Evolutionary conservation across 2,797 vertebrate species (phyloP).

Genomic region (Cossypha niveicapilla): DNA sequence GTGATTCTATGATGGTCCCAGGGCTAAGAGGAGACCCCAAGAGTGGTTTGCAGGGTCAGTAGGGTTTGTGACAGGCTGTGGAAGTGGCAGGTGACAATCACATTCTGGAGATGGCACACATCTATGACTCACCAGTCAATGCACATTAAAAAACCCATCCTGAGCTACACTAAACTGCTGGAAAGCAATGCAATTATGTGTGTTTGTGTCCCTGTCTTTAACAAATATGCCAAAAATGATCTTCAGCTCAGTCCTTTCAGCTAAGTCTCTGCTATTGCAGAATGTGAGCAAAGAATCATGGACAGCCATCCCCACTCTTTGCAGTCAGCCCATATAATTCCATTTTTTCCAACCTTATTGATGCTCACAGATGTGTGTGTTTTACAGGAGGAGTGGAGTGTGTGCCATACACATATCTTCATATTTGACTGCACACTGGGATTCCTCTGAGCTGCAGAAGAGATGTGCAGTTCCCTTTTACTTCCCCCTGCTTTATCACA

Average conservation of each 20-base stretch:
- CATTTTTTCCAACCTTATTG: background rate
- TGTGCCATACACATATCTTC: background rate
- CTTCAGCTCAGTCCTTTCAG: background rate
- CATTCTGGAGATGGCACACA: background rate
- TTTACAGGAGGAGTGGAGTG: background rate
- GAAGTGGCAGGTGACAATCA: background rate
- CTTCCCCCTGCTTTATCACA: background rate
- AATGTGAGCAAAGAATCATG: background rate
- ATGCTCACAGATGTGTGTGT: rapidly evolving
- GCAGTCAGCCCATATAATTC: background rate
- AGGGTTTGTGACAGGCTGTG: background rate
- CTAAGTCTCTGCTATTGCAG: background rate
- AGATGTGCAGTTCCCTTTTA: background rate
- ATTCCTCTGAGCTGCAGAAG: background rate
- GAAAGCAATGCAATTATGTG: background rate
- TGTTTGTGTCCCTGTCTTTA: background rate
- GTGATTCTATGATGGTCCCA: background rate
- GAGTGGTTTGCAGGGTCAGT: background rate
- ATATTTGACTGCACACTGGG: background rate
- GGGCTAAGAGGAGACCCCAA: background rate
- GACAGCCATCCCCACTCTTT: background rate
- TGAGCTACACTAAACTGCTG: background rate
- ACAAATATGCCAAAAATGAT: rapidly evolving
- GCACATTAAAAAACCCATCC: background rate
- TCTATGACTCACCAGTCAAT: too few relatives aligned